Base-by-base conservation (phyloP, 2,888 invertebrate species). In the Automeris io region DNA sequence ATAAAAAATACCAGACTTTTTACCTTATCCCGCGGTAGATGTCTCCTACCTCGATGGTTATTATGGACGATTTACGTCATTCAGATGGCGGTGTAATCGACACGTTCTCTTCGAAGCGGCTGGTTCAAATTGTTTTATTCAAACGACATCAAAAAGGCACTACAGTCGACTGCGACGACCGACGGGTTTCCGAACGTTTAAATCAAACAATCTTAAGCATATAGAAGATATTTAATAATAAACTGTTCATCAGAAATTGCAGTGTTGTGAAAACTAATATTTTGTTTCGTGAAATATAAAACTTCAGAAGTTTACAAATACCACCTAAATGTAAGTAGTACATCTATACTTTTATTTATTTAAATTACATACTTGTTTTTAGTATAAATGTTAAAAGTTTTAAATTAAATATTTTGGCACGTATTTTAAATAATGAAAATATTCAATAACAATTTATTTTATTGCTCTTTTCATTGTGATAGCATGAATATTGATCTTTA, bases 61-160 rank as follows among this genome's bases (percentile, higher is more conserved):
- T 8, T 11, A 33, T 21, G 8, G 5, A 18, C 2, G 25, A 12
- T 22, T 21, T 8, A 29, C 7, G 7, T 2, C 12, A 13, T 35
- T 12, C 40, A 69, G 70, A 58, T 73, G 76, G 53, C 74, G 61
- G 59, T 59, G 45, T 39, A 29, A 37, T 51, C 45, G 45, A 7
- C 37, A 37, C 9, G 11, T 18, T 18, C 46, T 46, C 26, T 29
- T 39, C 41, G 42, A 51, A 62, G 75, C 77, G 73, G 72, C 68
- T 60, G 61, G 70, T 83, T 85, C 66, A 77, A 85, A 82, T 69
- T 68, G 61, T 55, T 57, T 54, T 64, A 70, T 68, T 72, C 77
- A 78, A 79, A 74, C 77, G 70, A 71, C 65, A 73, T 71, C 77
- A 76, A 81, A 80, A 80, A 65, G 74, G 70, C 77, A 78, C 65